Conservation (phyloP, 1,140 invertebrate genomes). For the Colletes latitarsis region DNA sequence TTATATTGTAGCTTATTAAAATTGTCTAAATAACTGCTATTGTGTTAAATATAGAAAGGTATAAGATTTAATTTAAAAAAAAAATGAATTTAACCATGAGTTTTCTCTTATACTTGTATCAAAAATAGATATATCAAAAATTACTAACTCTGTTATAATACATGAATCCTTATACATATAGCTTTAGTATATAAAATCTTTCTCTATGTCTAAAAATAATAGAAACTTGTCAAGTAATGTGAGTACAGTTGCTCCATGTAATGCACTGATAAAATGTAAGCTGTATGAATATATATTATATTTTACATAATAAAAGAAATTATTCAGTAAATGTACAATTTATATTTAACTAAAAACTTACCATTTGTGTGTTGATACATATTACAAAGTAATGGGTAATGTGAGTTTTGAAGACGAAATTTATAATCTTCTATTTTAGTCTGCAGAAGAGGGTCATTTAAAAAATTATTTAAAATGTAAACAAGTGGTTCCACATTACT, state of each 20-base stretch:
- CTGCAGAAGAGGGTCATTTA: constrained; percentile 50
- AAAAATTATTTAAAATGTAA: constrained; percentile 60
- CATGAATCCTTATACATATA: too few relatives aligned
- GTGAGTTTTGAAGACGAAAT: constrained; percentile 29
- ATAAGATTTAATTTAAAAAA: not conserved
- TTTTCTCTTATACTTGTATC: too few relatives aligned
- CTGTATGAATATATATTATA: constrained; percentile 20
- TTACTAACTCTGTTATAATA: too few relatives aligned
- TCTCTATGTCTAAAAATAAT: too few relatives aligned
- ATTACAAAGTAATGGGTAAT: constrained; percentile 32
- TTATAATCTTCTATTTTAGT: constrained; percentile 63
- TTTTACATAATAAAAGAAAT: constrained; percentile 19
- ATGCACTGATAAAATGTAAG: not conserved
- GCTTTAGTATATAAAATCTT: too few relatives aligned
- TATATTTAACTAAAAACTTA: constrained; percentile 45
- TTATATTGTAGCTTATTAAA: too few relatives aligned
- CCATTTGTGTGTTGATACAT: constrained; percentile 55
- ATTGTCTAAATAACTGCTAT: too few relatives aligned
- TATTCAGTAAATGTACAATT: not conserved
- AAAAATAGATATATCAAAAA: too few relatives aligned
- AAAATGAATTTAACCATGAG: too few relatives aligned
- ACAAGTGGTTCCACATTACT: constrained; percentile 63
- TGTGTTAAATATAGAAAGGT: too few relatives aligned
- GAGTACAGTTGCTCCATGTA: too few relatives aligned
- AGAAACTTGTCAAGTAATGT: too few relatives aligned